A percentile compares a stretch with the other conserved stretches of the same genome.
Conservation (phyloP, 2,888 invertebrate species). For the Drepana falcataria region DNA sequence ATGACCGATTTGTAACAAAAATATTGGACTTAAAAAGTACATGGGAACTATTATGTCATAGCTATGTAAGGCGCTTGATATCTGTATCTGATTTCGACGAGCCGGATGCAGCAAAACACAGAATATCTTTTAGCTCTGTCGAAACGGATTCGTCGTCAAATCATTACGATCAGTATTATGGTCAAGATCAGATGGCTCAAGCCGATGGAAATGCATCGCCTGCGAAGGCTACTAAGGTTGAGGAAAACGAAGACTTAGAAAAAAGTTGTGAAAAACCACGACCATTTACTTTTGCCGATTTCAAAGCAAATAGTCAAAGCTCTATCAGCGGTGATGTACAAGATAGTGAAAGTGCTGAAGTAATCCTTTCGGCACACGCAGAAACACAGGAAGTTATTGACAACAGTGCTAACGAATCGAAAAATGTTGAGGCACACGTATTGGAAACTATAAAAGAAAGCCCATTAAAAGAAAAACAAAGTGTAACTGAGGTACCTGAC, state of each 20-base stretch:
- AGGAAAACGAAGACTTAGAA: constrained; percentile 14
- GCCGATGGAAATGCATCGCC: constrained; percentile 21
- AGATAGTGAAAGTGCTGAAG: constrained; percentile 16
- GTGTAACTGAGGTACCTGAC: constrained; percentile 44
- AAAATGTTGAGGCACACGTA: constrained; percentile 13
- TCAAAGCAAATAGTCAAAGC: constrained; percentile 59
- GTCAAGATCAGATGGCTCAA: constrained; percentile 27
- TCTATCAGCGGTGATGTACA: constrained; percentile 32
- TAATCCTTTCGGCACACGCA: constrained; percentile 13
- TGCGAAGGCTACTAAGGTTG: constrained; percentile 15
- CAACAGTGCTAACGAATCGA: constrained; percentile 6
- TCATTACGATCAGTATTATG: constrained; percentile 59
- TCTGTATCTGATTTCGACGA: constrained; percentile 63
- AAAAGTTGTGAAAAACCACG: constrained; percentile 45
- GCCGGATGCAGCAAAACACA: constrained; percentile 45
- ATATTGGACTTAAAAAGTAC: constrained; percentile 80
- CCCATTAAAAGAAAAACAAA: constrained; percentile 44
- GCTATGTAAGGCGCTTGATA: constrained; percentile 72
- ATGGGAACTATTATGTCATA: constrained; percentile 80
- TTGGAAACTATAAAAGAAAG: constrained; percentile 15
- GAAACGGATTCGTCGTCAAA: constrained; percentile 62
- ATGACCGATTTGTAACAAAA: constrained; percentile 79
- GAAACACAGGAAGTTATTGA: constrained; percentile 11
- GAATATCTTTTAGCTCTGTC: constrained; percentile 58
- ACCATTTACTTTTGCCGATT: constrained; percentile 79